Evolutionary conservation across 2,113 vertebrate genomes (phyloP).

Genomic region (Bubo blakistoni): DNA sequence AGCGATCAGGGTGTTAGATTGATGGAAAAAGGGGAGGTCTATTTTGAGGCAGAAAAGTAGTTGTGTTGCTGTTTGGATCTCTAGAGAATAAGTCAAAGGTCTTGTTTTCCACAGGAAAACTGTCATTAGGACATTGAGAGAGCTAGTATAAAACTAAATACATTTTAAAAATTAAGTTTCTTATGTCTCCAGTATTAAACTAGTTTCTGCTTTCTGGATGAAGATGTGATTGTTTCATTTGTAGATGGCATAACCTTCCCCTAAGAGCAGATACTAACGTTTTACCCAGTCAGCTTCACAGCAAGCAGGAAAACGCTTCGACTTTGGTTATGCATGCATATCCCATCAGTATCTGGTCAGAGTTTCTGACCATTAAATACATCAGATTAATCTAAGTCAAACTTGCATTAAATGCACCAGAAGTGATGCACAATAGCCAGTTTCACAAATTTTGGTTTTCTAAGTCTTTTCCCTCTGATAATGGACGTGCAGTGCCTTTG

Average conservation of each 20-base stretch:
- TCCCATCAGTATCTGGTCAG: background rate
- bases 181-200: background rate
- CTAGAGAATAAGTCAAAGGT: background rate
- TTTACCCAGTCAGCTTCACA: background rate
- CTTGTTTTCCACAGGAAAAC: no score
- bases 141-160: background rate
- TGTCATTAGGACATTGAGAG: background rate
- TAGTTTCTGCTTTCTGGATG: background rate
- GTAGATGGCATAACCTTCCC: background rate
- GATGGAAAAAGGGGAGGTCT: background rate
- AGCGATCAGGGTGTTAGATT: background rate
- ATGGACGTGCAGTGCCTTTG: background rate
- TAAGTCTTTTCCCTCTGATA: background rate
- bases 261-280: background rate
- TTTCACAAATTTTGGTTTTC: background rate
- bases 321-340: background rate
- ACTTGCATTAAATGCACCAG: background rate
- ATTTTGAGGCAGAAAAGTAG: background rate
- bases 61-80: background rate
- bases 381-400: background rate
- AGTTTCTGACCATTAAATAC: background rate
- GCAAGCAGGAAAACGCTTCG: fast-evolving
- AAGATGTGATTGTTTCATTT: background rate
- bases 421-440: background rate
- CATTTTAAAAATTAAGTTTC: background rate